A percentile compares a stretch with the other conserved stretches of the same genome.
These are phyloP conservation scores for Steromphala cineraria DNA, from an alignment of 2,888 invertebrate species.

Conservation along the genomic window DNA sequence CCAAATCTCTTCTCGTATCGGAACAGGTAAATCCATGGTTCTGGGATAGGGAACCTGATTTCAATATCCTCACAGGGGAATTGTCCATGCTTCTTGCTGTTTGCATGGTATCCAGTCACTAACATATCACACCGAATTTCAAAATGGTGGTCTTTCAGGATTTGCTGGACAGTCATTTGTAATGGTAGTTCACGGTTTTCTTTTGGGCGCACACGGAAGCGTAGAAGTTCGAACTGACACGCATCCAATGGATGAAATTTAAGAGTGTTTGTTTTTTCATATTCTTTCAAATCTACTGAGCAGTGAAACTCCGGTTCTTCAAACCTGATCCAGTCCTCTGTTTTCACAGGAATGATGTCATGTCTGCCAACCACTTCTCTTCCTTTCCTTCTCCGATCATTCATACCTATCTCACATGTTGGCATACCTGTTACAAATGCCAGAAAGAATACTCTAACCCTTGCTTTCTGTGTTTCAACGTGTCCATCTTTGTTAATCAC, in stretches of 20 bases:
- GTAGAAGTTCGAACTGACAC: slow-evolving; percentile 96
- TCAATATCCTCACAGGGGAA: slow-evolving; percentile 85
- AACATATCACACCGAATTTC: slow-evolving; percentile 96
- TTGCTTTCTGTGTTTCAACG: slow-evolving; percentile 85
- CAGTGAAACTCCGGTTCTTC: slow-evolving; percentile 96
- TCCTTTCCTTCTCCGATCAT: slow-evolving; percentile 98
- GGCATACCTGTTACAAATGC: slow-evolving; percentile 96
- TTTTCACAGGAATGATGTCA: slow-evolving; percentile 94
- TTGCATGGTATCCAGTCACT: slow-evolving; percentile 97
- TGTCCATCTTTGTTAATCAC: slow-evolving; percentile 71
- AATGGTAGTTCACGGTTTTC: slow-evolving; percentile 91
- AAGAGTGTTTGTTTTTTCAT: slow-evolving; percentile 80
- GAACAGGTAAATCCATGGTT: slow-evolving; percentile 99
- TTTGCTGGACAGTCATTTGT: slow-evolving; percentile 91
- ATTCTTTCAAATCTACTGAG: slow-evolving; percentile 93
- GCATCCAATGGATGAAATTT: slow-evolving; percentile 91
- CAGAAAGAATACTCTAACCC: slow-evolving; percentile 95
- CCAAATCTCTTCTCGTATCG: slow-evolving; percentile 98
- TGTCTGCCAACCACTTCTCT: slow-evolving; percentile 98
- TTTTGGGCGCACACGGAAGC: slow-evolving; percentile 90
- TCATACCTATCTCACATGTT: slow-evolving; percentile 95
- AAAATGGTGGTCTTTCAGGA: slow-evolving; percentile 80
- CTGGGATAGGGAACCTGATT: slow-evolving; percentile 94
- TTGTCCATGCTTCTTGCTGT: slow-evolving; percentile 95
- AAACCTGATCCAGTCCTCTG: slow-evolving; percentile 99